Evolutionary conservation across 2,888 invertebrate species (phyloP).

Genomic region (Phymatocera aterrima): DNA sequence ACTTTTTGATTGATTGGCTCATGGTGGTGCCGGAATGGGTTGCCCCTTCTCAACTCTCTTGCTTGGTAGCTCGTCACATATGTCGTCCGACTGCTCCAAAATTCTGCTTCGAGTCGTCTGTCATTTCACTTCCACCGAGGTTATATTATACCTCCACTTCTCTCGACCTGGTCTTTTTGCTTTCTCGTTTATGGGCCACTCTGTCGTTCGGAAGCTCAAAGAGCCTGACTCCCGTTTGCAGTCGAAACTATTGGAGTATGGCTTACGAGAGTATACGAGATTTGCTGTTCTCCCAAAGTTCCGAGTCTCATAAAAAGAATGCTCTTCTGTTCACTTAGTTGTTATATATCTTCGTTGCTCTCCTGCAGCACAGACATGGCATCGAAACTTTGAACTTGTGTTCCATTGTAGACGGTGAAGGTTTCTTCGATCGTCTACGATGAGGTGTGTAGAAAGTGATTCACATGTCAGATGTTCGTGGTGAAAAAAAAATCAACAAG

Average conservation of each 20-base stretch:
- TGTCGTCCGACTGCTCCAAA: conserved; percentile 59
- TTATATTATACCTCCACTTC: conserved; percentile 39
- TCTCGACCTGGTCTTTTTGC: background rate
- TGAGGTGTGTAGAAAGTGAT: no score
- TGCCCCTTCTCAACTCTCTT: conserved; percentile 54
- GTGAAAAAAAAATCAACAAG: no score
- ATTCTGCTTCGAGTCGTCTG: conserved; percentile 61
- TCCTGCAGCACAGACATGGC: no score
- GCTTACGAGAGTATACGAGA: background rate
- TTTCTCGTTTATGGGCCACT: background rate
- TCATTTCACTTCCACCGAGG: conserved; percentile 62
- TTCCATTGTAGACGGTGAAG: no score
- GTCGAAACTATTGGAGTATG: conserved; percentile 22
- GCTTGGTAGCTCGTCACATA: conserved; percentile 59
- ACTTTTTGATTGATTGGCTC: conserved; percentile 47
- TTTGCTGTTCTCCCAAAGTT: background rate
- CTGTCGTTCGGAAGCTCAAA: background rate
- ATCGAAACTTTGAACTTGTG: no score
- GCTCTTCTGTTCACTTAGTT: no score
- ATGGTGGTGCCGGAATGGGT: conserved; percentile 40
- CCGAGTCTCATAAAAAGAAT: no score
- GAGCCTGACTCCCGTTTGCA: background rate
- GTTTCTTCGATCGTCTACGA: no score
- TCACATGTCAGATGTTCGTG: no score
- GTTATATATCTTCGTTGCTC: no score